Evolutionary conservation across 2,888 invertebrate species (phyloP).

Genomic region (Microctonus hyperodae): DNA sequence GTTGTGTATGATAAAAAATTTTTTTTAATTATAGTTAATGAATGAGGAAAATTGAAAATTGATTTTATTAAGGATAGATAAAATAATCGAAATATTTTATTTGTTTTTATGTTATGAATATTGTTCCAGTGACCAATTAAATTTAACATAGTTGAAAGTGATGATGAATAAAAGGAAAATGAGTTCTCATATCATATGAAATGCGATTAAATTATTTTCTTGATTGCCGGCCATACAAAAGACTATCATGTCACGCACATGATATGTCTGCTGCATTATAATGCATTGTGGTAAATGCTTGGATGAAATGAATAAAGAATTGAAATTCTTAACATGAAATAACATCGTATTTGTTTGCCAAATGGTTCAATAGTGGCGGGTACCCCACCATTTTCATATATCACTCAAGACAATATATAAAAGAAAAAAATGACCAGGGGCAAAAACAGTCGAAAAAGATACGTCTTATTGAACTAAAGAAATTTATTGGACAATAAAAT

Average conservation of each 20-base stretch:
- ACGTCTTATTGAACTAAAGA: conserved; percentile 30
- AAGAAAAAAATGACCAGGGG: conserved; percentile 54
- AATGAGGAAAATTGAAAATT: too few relatives aligned
- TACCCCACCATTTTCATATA: conserved; percentile 53
- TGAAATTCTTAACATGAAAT: conserved; percentile 57
- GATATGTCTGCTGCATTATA: conserved; percentile 41
- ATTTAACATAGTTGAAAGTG: conserved; percentile 48
- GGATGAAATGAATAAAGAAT: conserved; percentile 45
- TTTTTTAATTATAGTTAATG: too few relatives aligned
- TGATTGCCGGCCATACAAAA: conserved; percentile 12
- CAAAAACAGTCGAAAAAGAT: conserved; percentile 55
- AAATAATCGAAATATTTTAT: too few relatives aligned
- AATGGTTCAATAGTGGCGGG: conserved; percentile 53
- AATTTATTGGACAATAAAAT: not conserved
- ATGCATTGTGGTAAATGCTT: conserved; percentile 44
- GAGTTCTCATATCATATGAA: conserved; percentile 24
- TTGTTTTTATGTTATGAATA: too few relatives aligned
- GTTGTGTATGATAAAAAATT: too few relatives aligned
- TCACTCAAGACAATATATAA: conserved; percentile 51
- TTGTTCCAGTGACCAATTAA: conserved; percentile 16
- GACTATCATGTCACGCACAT: conserved; percentile 37
- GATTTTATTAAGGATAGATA: too few relatives aligned
- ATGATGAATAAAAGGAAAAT: conserved; percentile 56
- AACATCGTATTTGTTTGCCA: conserved; percentile 54
- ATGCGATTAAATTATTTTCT: not conserved